These are phyloP conservation scores for Orthonychiurus folsomi DNA, from an alignment of 2,888 invertebrate genomes.

Conservation along the genomic window DNA sequence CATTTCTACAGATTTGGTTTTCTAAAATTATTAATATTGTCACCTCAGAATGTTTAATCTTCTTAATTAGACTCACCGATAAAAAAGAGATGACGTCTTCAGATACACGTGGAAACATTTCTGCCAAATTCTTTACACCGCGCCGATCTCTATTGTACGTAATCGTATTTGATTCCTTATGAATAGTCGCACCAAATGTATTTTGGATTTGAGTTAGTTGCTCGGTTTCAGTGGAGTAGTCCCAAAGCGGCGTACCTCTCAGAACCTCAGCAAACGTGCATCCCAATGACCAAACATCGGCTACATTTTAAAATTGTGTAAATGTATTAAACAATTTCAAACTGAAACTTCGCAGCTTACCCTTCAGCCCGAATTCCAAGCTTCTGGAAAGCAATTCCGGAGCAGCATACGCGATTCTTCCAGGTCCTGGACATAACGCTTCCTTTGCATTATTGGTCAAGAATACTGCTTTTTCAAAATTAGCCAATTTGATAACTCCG, in stretches of 20 bases:
- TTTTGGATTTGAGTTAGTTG: not conserved
- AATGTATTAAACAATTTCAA: not conserved
- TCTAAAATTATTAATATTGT: not conserved
- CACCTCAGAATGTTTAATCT: not conserved
- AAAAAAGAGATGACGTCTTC: not conserved
- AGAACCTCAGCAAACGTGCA: not conserved
- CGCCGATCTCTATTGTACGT: not conserved
- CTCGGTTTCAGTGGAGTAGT: not conserved
- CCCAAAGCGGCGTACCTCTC: not conserved
- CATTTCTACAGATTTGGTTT: not conserved
- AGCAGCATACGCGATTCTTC: not conserved
- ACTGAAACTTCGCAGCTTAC: too few relatives aligned
- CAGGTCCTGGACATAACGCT: not conserved
- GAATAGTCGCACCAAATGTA: not conserved
- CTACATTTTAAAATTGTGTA: not conserved
- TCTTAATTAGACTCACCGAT: not conserved
- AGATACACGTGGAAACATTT: not conserved
- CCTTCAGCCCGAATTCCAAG: not conserved
- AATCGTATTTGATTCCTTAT: not conserved
- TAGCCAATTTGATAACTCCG: not conserved
- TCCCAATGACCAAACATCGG: not conserved
- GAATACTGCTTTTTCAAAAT: not conserved
- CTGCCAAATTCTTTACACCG: not conserved
- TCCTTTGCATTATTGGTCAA: not conserved
- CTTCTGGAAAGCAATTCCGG: not conserved